Base-by-base conservation (phyloP, 2,797 vertebrate genomes). In the Prunella strophiata region DNA sequence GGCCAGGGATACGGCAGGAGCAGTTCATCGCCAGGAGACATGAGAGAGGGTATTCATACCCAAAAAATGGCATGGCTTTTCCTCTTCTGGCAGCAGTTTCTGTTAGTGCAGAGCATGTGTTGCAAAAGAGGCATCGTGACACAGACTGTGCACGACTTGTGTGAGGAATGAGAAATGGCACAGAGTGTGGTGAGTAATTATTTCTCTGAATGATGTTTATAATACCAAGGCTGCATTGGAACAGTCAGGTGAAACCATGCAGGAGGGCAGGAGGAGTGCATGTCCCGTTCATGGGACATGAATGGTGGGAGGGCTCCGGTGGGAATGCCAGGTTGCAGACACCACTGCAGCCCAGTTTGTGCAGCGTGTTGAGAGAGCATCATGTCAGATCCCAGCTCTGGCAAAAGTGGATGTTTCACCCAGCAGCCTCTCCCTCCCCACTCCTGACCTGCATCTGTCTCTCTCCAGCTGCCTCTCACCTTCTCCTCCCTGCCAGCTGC, bases 331-430 rank as follows among this genome's bases (percentile, higher is more conserved):
- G 29, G 15, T 9, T 51, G 38, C 43, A 30, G 65, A 14, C 8
- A 4, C 22, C 42, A 3, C 45, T 16, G 65, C 32, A 42, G 36
- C 54, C 73, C 38, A 4, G 10, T 30, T 55, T 61, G 16, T 10
- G 7, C 4, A 2, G 16, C 0, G 2, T 12, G 8, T 6, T n/a
- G 34, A 34, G 34, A 72, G 32, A 57, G 26, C 22, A 6, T 17
- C 1, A 0, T 0, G 3, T 16, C 13, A 1, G 25, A 42, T 32
- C 48, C 18, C 0, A 0, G 43, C 20, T 63, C 32, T 57, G 25
- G 34, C 27, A 26, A 55, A 26, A 47, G 16, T 2, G 26, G 14
- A 0, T 27, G 7, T 18, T 65, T 51, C 51, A n/a, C 7, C 50
- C 43, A 36, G 34, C 0, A 1, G 5, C n/a, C 43, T 40, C n/a